Evolutionary conservation across 2,113 vertebrate genomes (phyloP).

Genomic region (Onychostoma macrolepis): DNA sequence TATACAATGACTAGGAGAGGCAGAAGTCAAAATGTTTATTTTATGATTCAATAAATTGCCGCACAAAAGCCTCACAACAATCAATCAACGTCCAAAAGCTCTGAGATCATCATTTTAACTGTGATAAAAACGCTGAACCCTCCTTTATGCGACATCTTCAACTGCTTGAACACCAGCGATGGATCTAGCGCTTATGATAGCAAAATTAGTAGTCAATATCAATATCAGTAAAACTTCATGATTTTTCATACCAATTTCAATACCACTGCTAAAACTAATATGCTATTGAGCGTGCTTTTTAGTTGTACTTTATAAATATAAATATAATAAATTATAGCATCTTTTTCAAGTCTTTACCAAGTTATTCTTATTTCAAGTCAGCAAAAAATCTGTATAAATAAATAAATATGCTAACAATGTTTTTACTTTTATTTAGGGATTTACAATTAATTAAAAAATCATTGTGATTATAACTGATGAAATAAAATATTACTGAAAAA

Average conservation of each 20-base stretch:
- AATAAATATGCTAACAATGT: too few species aligned
- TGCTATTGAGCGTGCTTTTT: too few species aligned
- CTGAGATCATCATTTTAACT: constrained; percentile 21
- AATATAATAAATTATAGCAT: too few species aligned
- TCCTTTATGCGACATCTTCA: background rate
- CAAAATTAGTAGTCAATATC: background rate
- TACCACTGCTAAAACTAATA: too few species aligned
- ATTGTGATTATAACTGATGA: too few species aligned
- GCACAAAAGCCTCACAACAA: background rate
- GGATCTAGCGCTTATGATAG: background rate
- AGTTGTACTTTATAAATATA: too few species aligned
- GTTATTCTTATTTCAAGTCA: too few species aligned
- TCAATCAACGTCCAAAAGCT: constrained; percentile 47
- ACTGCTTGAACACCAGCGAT: background rate
- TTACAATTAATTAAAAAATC: too few species aligned
- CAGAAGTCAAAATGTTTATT: constrained; percentile 53
- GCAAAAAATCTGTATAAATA: too few species aligned
- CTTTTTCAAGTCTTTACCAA: too few species aligned
- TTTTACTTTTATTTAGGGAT: too few species aligned
- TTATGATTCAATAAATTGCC: constrained; percentile 57
- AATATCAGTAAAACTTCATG: background rate
- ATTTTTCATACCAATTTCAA: background rate
- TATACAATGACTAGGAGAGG: constrained; percentile 23
- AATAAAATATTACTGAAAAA: too few species aligned
- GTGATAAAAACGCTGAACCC: constrained; percentile 21